Base-by-base conservation (phyloP, 2,797 vertebrate genomes). In the Poeciliopsis turneri region DNA sequence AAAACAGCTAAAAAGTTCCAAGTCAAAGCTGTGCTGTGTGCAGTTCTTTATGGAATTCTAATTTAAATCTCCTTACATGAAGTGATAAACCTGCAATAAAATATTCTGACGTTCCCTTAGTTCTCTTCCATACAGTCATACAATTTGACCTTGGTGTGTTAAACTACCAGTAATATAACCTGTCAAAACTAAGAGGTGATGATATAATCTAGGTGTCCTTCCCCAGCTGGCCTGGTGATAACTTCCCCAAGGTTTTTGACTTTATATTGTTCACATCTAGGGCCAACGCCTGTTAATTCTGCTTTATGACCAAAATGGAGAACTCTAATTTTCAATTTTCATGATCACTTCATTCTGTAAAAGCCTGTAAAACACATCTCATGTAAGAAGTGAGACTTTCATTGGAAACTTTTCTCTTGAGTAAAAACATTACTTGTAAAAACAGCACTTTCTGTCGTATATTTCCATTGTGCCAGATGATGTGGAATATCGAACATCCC, bases 281-380 rank as follows among this genome's bases (percentile, higher is more conserved):
- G 86, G 86, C 87, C 88, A 87, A 86, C 77, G 84, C 91, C 92
- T 90, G 88, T 92, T 94, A 92, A 92, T 93, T 89, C 79, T 79
- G 73, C 85, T 95, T 95, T 92, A 95, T 80, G 80, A 87, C 84
- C 88, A 75, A 74, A 92, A 89, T 75, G 78, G 83, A 81, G 76
- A 82, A 79, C 77, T 91, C 87, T 93, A 92, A 93, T 94, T 87
- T 93, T 93, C 90, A 91, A 90, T 91, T 94, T 93, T 90, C 88
- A 81, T 87, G 87, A 93, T 94, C 92, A 92, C 85, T 93, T 95
- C 89, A 94, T 95, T 93, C 88, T 87, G 93, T 95, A 94, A 95
- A 94, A 94, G 94, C 90, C 84, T 82, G 92, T 94, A 94, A 95
- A 95, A 91, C 81, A 82, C 82, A 84, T 83, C 87, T 83, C 84